Conservation (phyloP, 2,797 vertebrate species). For the Synaphobranchus kaupii region DNA sequence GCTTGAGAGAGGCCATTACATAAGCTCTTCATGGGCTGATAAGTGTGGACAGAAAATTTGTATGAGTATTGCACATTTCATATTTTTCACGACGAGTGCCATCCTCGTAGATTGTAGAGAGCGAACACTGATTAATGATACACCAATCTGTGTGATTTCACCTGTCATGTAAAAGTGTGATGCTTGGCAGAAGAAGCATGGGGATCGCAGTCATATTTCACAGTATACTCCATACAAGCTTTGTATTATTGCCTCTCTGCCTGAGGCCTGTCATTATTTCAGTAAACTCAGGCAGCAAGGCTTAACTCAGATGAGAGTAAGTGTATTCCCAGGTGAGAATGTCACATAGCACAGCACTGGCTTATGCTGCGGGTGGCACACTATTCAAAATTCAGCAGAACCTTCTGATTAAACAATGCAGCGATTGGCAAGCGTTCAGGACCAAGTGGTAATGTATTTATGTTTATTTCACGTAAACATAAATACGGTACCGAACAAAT, state of each 20-base stretch:
- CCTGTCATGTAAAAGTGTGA: background rate
- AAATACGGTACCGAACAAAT: background rate
- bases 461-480: background rate
- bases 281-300: background rate
- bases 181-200: background rate
- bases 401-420: background rate
- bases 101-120: background rate
- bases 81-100: background rate
- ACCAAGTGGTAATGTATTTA: background rate
- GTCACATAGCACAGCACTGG: background rate
- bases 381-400: background rate
- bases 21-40: background rate
- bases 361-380: background rate
- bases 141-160: background rate
- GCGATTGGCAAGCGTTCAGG: background rate
- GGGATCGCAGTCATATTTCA: background rate
- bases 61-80: background rate
- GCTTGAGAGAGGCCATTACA: background rate
- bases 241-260: background rate
- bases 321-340: background rate
- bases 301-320: background rate
- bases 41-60: background rate
- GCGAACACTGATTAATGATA: background rate
- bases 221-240: background rate
- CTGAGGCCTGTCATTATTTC: conserved; percentile 1